Evolutionary conservation across 2,797 vertebrate species (phyloP), one percentile per base, ranked within the genome.

Genomic region (Chloroceryle inda): DNA sequence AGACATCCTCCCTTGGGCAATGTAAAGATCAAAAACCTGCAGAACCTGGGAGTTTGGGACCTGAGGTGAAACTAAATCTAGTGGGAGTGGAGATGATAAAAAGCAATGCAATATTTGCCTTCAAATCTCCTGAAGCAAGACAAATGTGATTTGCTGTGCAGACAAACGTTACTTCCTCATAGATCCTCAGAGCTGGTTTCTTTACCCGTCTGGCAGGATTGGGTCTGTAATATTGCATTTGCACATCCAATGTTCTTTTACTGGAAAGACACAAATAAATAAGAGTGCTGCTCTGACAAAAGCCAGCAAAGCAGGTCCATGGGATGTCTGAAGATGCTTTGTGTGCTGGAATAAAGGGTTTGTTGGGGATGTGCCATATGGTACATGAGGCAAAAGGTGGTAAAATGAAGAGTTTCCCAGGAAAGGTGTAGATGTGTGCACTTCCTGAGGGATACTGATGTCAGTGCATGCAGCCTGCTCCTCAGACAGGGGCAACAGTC

Each of bases 171-270:
- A 22, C 8, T 78, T 17, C 62, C 45, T 56, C 27, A 5, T 17
- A 13, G 13, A 81, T 26, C 22, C 29, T 26, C 19, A 13, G 10
- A 58, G n/a, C 52, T 69, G 37, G 10, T 40, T 53, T n/a, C 42
- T 78, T 68, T 1, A 2, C 64, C 11, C 0, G 2, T 47, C 71
- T 42, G 76, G 47, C 26, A 35, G 47, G 56, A 15, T 29, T 13
- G 52, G 15, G 14, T 50, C 66, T 3, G 0, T 38, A n/a, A 56
- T 69, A 15, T 4, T 17, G 29, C 7, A 5, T 56, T 74, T 45
- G 13, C 13, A 14, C 2, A 3, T 29, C 37, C 53, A 53, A 1
- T 0, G 3, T 23, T 38, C 19, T 52, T 33, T 6, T 33, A 8
- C 9, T 18, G 10, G 10, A 23, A 77, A 50, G 61, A 13, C 13